Evolutionary conservation across 2,888 invertebrate species (phyloP).

Genomic region (Melanophora roralis): DNA sequence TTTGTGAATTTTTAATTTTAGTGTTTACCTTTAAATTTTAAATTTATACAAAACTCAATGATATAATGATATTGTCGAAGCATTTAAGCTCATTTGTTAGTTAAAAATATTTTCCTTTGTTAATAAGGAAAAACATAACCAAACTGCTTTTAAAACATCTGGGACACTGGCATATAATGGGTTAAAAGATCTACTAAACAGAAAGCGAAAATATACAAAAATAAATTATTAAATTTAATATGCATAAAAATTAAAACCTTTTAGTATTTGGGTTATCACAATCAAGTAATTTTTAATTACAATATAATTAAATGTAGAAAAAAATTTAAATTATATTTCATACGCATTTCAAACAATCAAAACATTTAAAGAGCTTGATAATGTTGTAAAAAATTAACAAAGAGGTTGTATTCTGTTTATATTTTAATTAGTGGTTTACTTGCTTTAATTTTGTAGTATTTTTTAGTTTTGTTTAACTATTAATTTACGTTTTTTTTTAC

Average conservation of each 20-base stretch:
- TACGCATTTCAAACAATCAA: neutral
- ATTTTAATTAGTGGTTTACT: too few species aligned
- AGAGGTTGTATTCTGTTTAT: neutral
- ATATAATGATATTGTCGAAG: too few species aligned
- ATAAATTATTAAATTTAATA: slow-evolving; percentile 15
- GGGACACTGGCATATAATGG: too few species aligned
- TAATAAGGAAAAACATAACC: too few species aligned
- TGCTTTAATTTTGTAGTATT: too few species aligned
- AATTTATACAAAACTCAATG: too few species aligned
- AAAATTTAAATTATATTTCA: neutral
- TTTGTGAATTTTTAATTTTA: too few species aligned
- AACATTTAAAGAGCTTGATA: neutral
- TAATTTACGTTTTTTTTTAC: neutral
- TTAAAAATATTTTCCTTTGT: too few species aligned
- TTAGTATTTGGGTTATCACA: slow-evolving; percentile 38
- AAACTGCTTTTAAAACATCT: too few species aligned
- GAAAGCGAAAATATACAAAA: neutral
- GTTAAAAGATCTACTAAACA: neutral
- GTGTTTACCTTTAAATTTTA: too few species aligned
- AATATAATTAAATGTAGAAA: slow-evolving; percentile 39
- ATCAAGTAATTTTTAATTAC: slow-evolving; percentile 46
- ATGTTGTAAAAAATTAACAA: neutral
- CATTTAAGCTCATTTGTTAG: too few species aligned
- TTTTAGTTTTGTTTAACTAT: neutral
- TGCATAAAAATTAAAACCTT: neutral